Percentiles rank a stretch among this genome's conserved stretches.
Evolutionary conservation across 2,888 invertebrate species (phyloP).

Genomic region (Cephus pygmeus): DNA sequence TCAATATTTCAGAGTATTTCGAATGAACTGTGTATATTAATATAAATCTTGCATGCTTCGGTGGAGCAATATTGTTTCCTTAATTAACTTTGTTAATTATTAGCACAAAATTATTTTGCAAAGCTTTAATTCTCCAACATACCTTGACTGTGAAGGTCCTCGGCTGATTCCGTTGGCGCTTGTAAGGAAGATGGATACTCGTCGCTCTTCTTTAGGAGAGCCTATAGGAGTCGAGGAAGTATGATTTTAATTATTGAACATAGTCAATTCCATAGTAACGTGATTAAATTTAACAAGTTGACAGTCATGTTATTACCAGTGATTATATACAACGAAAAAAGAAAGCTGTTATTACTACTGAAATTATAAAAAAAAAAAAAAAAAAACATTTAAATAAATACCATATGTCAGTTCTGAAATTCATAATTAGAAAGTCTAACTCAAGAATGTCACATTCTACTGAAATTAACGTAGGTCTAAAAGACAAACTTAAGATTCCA

Average conservation of each 20-base stretch:
- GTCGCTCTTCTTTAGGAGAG: conserved; percentile 58
- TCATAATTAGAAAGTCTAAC: background rate
- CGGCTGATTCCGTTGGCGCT: conserved; percentile 46
- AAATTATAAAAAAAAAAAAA: background rate
- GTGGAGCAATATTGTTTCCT: background rate
- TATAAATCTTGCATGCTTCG: background rate
- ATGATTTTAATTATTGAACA: background rate
- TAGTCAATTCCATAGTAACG: background rate
- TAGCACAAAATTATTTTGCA: background rate
- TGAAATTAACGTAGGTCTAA: background rate
- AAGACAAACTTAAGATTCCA: background rate
- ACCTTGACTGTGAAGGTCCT: conserved; percentile 62
- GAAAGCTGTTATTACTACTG: background rate
- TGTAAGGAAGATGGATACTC: conserved; percentile 46
- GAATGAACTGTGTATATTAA: background rate
- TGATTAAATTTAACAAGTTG: background rate
- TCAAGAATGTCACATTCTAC: background rate
- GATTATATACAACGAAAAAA: background rate
- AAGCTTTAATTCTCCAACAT: background rate
- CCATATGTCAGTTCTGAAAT: background rate
- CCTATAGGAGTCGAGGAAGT: conserved; percentile 34
- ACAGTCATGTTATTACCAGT: background rate
- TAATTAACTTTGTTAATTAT: background rate
- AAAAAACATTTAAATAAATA: background rate
- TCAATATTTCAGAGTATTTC: background rate